Percentiles rank a stretch among this genome's conserved stretches.
These are phyloP conservation scores for Antigone vipio DNA, from an alignment of 2,113 vertebrate species.

Conservation along the genomic window DNA sequence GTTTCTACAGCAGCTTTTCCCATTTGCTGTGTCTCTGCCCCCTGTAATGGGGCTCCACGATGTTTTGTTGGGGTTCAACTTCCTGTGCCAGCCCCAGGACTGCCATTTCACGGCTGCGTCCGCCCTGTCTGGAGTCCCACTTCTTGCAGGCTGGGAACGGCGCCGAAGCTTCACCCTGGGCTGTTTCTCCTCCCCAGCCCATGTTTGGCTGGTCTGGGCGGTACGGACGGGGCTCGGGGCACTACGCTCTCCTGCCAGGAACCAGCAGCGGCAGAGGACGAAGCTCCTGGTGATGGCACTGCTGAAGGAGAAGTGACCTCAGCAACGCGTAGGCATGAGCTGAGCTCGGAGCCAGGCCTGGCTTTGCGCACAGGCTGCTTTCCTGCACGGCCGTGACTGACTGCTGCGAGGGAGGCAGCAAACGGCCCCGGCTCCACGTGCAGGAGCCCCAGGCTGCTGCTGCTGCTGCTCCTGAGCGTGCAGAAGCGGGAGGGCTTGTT, in stretches of 20 bases:
- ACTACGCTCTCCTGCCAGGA: rapidly evolving
- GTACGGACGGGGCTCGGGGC: rapidly evolving
- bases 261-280: not conserved
- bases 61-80: too few species aligned
- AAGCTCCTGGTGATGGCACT: not conserved
- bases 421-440: rapidly evolving
- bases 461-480: not conserved
- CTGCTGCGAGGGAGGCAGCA: rapidly evolving
- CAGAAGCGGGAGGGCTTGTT: too few species aligned
- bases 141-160: rapidly evolving
- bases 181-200: not conserved
- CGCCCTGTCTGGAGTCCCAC: rapidly evolving
- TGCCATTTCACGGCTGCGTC: rapidly evolving
- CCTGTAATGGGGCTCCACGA: not conserved
- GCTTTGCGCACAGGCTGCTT: not conserved
- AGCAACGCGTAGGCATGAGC: rapidly evolving
- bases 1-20: not conserved
- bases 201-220: rapidly evolving
- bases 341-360: not conserved
- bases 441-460: not conserved
- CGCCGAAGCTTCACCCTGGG: not conserved
- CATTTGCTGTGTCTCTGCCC: not conserved
- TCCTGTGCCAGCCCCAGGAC: rapidly evolving
- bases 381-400: rapidly evolving
- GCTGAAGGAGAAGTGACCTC: not conserved